Evolutionary conservation across 1,140 invertebrate species (phyloP), one percentile per base, ranked within the genome.

Genomic region (Druon quercuslanigerum): DNA sequence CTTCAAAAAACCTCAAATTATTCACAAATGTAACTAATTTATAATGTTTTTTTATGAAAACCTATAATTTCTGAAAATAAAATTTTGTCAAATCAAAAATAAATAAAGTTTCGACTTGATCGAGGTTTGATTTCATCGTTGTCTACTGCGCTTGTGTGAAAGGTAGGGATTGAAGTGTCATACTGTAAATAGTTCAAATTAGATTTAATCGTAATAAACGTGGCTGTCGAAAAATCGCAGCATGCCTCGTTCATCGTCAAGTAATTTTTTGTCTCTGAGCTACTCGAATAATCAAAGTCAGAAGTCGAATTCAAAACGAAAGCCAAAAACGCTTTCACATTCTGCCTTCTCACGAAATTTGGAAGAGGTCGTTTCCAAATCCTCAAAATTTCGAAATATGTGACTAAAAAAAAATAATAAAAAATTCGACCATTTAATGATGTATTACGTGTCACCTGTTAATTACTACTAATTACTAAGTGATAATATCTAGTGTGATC

Each of bases 161-260:
- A 86, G 76, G 71, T 87, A 86, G 78, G 79, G 76, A 79, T 81
- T 87, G 75, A 84, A 80, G 78, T 86, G 77, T 86, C 77, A 79
- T 78, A 82, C 82, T 89, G 87, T 89, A 89, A 84, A 89, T 90
- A 89, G 73, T 86, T 85, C 79, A 83, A 82, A 86, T 84, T 86
- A 89, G 79, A 87, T 84, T 87, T 78, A 79, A 82, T 82, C 56
- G 78, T 85, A 82, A 51, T 76, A 46, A 33, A 76, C 20, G 50
- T 76, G 56, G 52, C 75, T 56, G 51, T 50, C 17, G 60, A 71
- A 66, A 33, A n/a, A 72, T 75, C 72, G 72, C 75, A 75, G 70
- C 70, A 74, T 79, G 75, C 33, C 46, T 60, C 56, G 51, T 71
- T 66, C 60, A 66, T 66, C 40, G 40, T 46, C 25, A 66, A 5